phyloP scores from a whole-genome alignment of 2,797 vertebrate genomes.

The Serranus cabrilla region DNA sequence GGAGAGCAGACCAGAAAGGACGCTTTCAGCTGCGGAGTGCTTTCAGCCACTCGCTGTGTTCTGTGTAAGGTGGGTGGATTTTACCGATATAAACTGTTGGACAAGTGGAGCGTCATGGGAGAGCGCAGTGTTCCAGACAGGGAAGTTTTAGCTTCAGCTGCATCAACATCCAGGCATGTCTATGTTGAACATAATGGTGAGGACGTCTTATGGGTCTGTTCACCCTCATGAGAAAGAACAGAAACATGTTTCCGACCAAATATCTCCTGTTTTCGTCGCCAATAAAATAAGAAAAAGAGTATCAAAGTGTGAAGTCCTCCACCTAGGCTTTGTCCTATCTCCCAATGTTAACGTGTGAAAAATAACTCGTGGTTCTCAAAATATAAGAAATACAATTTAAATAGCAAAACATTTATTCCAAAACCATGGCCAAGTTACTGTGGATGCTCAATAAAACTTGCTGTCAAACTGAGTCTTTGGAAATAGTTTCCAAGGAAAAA shows the following conservation, averaged over 20 bases:
- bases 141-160: not conserved
- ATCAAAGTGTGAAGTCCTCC: too few species aligned
- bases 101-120: conserved; percentile 29
- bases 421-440: not conserved
- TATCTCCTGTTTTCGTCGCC: too few species aligned
- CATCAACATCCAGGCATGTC: not conserved
- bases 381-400: not conserved
- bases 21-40: conserved; percentile 35
- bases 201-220: too few species aligned
- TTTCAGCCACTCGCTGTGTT: conserved; percentile 34
- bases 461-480: not conserved
- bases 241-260: too few species aligned
- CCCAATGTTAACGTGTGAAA: too few species aligned
- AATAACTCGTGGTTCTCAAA: not conserved
- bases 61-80: conserved; percentile 22
- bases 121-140: not conserved
- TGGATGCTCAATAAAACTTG: not conserved
- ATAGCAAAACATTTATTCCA: not conserved
- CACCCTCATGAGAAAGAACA: too few species aligned
- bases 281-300: too few species aligned
- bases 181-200: not conserved
- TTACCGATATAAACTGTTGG: conserved; percentile 6
- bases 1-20: conserved; percentile 24
- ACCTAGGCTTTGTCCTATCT: too few species aligned
- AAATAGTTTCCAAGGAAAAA: not conserved